Conservation (phyloP, 2,888 invertebrate species). For the Argyresthia goedartella region DNA sequence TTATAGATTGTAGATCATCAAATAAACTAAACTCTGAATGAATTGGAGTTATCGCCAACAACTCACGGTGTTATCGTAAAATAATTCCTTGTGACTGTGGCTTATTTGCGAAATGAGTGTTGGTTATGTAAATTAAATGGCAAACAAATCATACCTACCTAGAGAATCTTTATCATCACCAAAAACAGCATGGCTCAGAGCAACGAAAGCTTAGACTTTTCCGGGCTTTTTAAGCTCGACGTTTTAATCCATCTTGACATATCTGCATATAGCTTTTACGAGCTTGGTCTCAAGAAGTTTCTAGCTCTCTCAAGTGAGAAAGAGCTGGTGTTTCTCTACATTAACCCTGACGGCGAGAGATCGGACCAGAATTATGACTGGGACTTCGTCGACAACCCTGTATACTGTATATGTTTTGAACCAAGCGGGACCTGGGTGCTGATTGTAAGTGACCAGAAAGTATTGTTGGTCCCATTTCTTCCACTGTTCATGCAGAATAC, state of each 20-base stretch:
- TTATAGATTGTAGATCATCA: too few relatives aligned
- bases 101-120: constrained; percentile 7
- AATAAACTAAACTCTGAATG: too few relatives aligned
- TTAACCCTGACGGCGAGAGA: constrained; percentile 44
- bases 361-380: constrained; percentile 53
- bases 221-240: constrained; percentile 59
- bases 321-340: constrained; percentile 50
- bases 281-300: constrained; percentile 58
- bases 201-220: constrained; percentile 51
- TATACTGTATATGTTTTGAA: constrained; percentile 85
- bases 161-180: too few relatives aligned
- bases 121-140: constrained; percentile 1
- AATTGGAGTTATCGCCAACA: too few relatives aligned
- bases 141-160: too few relatives aligned
- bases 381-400: constrained; percentile 62
- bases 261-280: constrained; percentile 50
- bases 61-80: too few relatives aligned
- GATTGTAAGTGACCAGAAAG: constrained; percentile 67
- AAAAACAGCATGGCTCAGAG: constrained; percentile 35
- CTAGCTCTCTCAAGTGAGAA: constrained; percentile 54
- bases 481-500: constrained; percentile 51
- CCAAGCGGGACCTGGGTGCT: constrained; percentile 84
- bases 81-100: too few relatives aligned
- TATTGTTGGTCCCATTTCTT: constrained; percentile 60
- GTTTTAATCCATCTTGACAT: constrained; percentile 53